Base-by-base conservation (phyloP, 1,140 invertebrate species). In the Drosophila nannoptera region DNA sequence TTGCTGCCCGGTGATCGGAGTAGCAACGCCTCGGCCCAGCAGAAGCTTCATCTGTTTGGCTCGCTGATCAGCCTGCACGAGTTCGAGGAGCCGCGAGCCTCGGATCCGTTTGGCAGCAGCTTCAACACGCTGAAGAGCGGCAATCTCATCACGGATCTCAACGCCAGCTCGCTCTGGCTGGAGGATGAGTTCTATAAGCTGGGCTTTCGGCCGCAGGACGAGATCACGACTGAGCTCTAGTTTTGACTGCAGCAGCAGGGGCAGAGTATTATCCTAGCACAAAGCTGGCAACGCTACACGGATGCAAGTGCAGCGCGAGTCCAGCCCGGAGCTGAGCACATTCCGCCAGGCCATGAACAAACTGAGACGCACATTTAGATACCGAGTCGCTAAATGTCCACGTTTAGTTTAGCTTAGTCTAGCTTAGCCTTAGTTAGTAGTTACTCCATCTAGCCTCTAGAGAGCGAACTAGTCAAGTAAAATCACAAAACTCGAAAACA, bases 191-290 rank as follows among this genome's bases (percentile, higher is more conserved):
- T 94, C 82, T 92, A 92, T 73, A 93, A 93, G 75, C 90, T 94
- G 56, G 93, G 93, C 46, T 93, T 94, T 82, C 90, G 93, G 75
- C 93, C 93, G 35, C 93, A 94, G 82, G 93, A 94, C 87, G 93
- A 94, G 90, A 94, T 94, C 56, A 94, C 93, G 33, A 94, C 93
- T 46, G 93, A 94, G 90, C 91, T 94, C 77, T 94, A 90, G 76
- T 60, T 52, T 59, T 63, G 31, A n/a, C 63, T 32, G 48, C 48
- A 8, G 8, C 12, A 35, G 29, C 11, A 11, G 49, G 1, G 32
- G 49, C 56, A 67, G 73, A 73, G 63, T 75, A 81, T 83, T 84
- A 82, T 64, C 54, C 58, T 66, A 53, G 56, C 52, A 49, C 65
- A 68, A 16, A 66, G 63, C 66, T 86, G 69, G 63, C 73, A 40